Base-by-base conservation (phyloP, 2,113 vertebrate species). In the Corythaixoides concolor region DNA sequence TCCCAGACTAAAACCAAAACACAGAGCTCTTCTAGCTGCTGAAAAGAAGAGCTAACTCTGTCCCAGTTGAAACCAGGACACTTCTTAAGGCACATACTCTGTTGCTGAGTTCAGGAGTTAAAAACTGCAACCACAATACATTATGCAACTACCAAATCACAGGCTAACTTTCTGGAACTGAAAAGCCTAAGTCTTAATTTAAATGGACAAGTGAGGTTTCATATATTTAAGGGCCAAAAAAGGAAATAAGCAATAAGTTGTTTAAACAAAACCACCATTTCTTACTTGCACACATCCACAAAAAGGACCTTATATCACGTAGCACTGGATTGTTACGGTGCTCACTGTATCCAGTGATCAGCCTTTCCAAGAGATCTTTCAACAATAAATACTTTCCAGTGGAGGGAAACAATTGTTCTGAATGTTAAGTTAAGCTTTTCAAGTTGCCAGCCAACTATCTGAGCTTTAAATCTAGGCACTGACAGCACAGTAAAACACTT, bases 261-360 rank as follows among this genome's bases (percentile, higher is more conserved):
- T 32, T 18, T 47, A 76, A 92, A 73, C 7, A 8, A 12, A 90
- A 33, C 14, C 30, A 60, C 15, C 8, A 50, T 3, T 75, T 78
- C 23, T 63, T 30, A 59, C 22, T 11, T 72, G 27, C 5, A 60
- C 11, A 35, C 3, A 49, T 22, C 16, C 52, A 60, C 63, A 66
- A 56, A 76, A 66, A 8, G 5, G 21, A 52, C 5, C 5, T 27
- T 22, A 43, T 2, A 35, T 17, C 30, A 47, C 4, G 27, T 33
- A 60, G 19, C 22, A 28, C 17, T 60, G 16, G 41, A 30, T 12
- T 21, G 18, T 67, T 73, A 15, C 1, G 5, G 27, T 1, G 0
- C 12, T 83, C 1, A 3, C n/a, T 69, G 15, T 55, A 62, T 45
- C 32, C 33, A 74, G 3, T 9, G 9, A 58, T 58, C 30, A 89